Conservation (phyloP, 2,797 vertebrate species). For the Podarcis lilfordi region DNA sequence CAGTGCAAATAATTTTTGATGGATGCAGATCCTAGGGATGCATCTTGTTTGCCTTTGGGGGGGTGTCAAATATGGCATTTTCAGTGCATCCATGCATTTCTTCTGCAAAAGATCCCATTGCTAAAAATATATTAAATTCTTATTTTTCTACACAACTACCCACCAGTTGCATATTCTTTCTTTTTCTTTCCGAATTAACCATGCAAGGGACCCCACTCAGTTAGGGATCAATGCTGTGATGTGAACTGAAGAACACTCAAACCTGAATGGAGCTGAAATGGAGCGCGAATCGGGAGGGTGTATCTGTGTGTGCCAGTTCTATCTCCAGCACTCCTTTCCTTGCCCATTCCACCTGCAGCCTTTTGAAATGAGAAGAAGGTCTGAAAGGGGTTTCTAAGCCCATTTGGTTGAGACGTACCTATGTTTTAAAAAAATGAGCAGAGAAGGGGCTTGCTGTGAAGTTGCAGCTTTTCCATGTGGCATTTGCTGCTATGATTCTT, state of each 20-base stretch:
- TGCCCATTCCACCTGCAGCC: no score
- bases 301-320: no score
- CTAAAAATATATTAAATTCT: neutral
- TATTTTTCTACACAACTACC: neutral
- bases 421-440: neutral
- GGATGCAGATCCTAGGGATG: neutral
- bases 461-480: neutral
- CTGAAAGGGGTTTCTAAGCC: no score
- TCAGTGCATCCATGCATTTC: neutral
- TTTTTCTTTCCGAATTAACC: neutral
- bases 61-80: neutral
- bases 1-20: no score
- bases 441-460: neutral
- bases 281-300: neutral
- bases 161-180: neutral
- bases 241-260: neutral
- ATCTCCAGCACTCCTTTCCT: no score
- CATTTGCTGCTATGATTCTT: neutral
- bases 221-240: neutral
- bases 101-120: neutral
- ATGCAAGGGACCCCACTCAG: neutral
- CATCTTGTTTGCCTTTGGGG: neutral
- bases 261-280: neutral
- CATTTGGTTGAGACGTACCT: neutral
- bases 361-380: no score